These are phyloP conservation scores for Apus apus DNA, from an alignment of 2,113 vertebrate species.

Conservation along the genomic window DNA sequence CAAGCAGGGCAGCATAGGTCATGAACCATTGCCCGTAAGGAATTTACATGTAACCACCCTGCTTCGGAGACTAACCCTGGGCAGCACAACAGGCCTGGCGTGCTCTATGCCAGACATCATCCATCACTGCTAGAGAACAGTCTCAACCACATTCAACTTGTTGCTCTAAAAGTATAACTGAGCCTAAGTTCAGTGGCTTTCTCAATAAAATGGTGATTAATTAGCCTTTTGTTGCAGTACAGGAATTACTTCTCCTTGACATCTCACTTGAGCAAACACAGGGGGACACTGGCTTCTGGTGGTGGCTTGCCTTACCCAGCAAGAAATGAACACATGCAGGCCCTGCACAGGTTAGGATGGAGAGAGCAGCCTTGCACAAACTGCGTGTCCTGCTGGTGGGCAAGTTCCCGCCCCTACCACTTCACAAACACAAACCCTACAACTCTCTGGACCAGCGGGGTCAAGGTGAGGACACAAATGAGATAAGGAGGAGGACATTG, in stretches of 20 bases:
- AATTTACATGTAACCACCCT: background rate
- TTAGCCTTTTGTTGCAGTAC: background rate
- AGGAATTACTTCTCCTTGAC: background rate
- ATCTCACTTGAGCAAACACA: background rate
- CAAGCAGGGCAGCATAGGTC: background rate
- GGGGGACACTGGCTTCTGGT: background rate
- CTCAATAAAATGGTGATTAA: background rate
- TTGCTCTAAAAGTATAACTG: background rate
- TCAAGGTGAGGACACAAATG: background rate
- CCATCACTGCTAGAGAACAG: background rate
- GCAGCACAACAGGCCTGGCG: background rate
- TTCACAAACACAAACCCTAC: background rate
- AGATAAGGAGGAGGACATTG: background rate
- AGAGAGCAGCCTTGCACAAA: background rate
- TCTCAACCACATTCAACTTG: background rate
- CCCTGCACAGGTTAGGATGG: background rate
- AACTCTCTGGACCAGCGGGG: background rate
- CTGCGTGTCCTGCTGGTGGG: rapidly evolving
- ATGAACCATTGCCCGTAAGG: background rate
- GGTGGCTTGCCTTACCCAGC: background rate
- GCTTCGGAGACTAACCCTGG: background rate
- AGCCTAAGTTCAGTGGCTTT: background rate
- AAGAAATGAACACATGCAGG: background rate
- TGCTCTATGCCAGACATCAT: background rate
- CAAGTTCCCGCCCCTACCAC: background rate